Evolutionary conservation across 2,797 vertebrate species (phyloP).

Genomic region (Clarias platycephalus): DNA sequence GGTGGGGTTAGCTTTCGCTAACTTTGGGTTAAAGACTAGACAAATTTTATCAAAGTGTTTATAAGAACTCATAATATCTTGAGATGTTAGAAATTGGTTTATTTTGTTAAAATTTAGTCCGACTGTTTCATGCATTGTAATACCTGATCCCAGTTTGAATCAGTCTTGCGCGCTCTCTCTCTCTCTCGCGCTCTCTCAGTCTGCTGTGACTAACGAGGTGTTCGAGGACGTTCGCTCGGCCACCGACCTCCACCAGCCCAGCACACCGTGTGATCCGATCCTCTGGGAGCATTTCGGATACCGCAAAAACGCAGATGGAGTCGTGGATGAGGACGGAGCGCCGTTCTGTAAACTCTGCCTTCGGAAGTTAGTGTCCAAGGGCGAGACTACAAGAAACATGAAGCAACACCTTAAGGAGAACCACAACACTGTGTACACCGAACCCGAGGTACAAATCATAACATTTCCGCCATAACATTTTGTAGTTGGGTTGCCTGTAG

Average conservation of each 20-base stretch:
- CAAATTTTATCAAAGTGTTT: not conserved
- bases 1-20: not conserved
- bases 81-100: not conserved
- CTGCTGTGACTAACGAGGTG: constrained; percentile 39
- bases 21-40: not conserved
- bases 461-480: not conserved
- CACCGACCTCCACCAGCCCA: constrained; percentile 22
- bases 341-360: constrained; percentile 41
- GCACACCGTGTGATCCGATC: not conserved
- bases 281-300: constrained; percentile 47
- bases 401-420: constrained; percentile 46
- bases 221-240: constrained; percentile 15
- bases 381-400: constrained; percentile 38
- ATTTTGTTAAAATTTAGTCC: not conserved
- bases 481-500: not conserved
- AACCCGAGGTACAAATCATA: constrained; percentile 22
- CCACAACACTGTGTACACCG: constrained; percentile 27
- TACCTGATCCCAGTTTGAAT: not conserved
- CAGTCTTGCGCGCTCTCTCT: not conserved
- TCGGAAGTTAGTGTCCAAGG: constrained; percentile 36
- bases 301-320: constrained; percentile 17
- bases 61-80: not conserved
- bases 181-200: constrained; percentile 3
- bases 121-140: not conserved
- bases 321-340: constrained; percentile 39